Base-by-base conservation (phyloP, 2,113 vertebrate genomes). In the Speoplatyrhinus poulsoni region DNA sequence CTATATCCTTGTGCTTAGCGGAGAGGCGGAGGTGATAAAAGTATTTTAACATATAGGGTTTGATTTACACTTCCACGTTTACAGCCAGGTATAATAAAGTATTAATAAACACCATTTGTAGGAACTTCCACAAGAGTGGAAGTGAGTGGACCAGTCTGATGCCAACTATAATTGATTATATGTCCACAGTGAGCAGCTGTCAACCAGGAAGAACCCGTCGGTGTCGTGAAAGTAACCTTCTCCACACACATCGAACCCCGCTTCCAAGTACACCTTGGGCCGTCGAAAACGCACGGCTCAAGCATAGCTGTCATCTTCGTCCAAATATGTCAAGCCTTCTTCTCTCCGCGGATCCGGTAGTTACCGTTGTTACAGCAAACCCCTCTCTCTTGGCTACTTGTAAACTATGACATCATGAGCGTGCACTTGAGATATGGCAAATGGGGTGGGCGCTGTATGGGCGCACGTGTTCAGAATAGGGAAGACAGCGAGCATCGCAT, bases 381-480 rank as follows among this genome's bases (percentile, higher is more conserved):
- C 33, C 54, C 7, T 36, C 33, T 50, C 46, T 65, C 71, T 76
- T 64, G 48, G 67, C 62, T 76, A 79, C 82, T 87, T 85, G 85
- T 80, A 82, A 87, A 87, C 78, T 83, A 86, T 94, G 90, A 94
- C 91, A 92, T 93, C 91, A 92, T 87, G 81, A 76, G 72, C 82
- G 78, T 64, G 83, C 75, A 77, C 52, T 65, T 66, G 74, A 83
- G 85, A 76, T 79, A 85, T 79, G 69, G 84, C 82, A 84, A 82
- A 85, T 81, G 83, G 89, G 83, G 90, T 84, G 90, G 90, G 82
- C 84, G 81, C 85, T 88, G 84, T n/a, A 53, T 46, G 67, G 59
- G 70, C 83, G 91, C 91, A 89, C 92, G 90, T 93, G 92, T 87
- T 87, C 87, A 78, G 92, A 92, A 92, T 92, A 78, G 84, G 85